Evolutionary conservation across 2,888 invertebrate species (phyloP).

Genomic region (Masnerella sp.): DNA sequence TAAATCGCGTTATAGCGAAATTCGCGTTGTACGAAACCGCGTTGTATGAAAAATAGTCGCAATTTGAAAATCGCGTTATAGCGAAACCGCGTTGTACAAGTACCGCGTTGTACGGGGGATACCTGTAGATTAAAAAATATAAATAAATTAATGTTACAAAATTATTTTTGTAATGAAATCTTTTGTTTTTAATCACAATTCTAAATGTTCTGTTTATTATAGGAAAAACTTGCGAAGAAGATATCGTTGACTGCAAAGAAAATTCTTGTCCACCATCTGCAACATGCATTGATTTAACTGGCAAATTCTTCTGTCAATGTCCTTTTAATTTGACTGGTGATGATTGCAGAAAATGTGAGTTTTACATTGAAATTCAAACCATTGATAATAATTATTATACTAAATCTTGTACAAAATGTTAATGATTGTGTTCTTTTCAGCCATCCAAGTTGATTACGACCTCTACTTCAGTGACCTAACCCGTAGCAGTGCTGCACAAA

Average conservation of each 20-base stretch:
- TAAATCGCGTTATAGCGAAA: too few species aligned
- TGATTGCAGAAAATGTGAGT: conserved; percentile 95
- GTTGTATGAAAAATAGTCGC: too few species aligned
- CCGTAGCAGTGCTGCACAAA: conserved; percentile 93
- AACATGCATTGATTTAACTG: conserved; percentile 93
- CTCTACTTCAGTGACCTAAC: conserved; percentile 95
- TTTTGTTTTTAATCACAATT: neutral
- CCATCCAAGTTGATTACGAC: conserved; percentile 99
- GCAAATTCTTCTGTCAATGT: conserved; percentile 96
- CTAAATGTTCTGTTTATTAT: neutral
- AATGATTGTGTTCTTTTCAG: conserved; percentile 79
- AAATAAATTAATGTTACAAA: too few species aligned
- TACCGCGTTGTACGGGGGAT: too few species aligned
- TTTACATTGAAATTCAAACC: neutral
- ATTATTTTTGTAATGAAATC: too few species aligned
- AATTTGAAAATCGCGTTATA: too few species aligned
- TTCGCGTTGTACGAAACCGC: too few species aligned
- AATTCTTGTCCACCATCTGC: conserved; percentile 96
- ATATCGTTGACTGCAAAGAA: conserved; percentile 94
- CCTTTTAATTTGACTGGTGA: conserved; percentile 98
- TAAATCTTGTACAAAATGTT: too few species aligned
- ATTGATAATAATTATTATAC: conserved; percentile 6
- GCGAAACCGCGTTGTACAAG: too few species aligned
- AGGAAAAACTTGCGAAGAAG: conserved; percentile 93
- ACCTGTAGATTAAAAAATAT: too few species aligned